Percentiles rank a stretch among this genome's conserved stretches.
phyloP scores from a whole-genome alignment of 2,113 vertebrate species.

The Procapra przewalskii region DNA sequence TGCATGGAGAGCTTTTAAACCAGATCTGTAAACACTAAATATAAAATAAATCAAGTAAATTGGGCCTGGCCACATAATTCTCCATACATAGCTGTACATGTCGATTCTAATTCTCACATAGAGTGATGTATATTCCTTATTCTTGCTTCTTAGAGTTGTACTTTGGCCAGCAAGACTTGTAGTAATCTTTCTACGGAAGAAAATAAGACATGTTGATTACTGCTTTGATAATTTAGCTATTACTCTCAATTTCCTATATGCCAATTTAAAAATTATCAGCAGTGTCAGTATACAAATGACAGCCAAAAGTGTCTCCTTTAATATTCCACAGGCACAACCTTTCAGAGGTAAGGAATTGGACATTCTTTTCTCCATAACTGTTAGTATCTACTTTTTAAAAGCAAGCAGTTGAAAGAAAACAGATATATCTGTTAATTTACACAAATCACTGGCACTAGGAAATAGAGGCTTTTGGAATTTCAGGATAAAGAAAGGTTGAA shows the following conservation, averaged over 20 bases:
- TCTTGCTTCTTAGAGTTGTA: conserved; percentile 45
- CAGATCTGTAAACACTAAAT: conserved; percentile 36
- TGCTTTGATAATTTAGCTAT: conserved; percentile 54
- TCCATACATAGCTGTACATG: background rate
- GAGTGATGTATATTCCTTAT: conserved; percentile 24
- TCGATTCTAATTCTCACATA: conserved; percentile 42
- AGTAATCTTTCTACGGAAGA: conserved; percentile 38
- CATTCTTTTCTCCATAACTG: background rate
- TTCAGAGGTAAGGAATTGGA: background rate
- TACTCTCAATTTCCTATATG: conserved; percentile 45
- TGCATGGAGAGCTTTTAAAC: background rate
- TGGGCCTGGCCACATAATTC: conserved; percentile 28
- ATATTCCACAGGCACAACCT: background rate
- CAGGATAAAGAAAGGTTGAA: background rate
- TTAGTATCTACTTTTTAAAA: background rate
- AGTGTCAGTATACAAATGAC: background rate
- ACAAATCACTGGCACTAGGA: background rate
- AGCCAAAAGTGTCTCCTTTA: conserved; percentile 17
- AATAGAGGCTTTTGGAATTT: background rate
- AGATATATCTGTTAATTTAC: background rate
- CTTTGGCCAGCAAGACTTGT: conserved; percentile 62
- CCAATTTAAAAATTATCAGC: conserved; percentile 45
- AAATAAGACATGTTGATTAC: conserved; percentile 44
- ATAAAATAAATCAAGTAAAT: conserved; percentile 46
- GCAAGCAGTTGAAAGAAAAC: background rate